Evolutionary conservation across 2,888 invertebrate genomes (phyloP), one percentile per base, ranked within the genome.

Genomic region (Autographa gamma): DNA sequence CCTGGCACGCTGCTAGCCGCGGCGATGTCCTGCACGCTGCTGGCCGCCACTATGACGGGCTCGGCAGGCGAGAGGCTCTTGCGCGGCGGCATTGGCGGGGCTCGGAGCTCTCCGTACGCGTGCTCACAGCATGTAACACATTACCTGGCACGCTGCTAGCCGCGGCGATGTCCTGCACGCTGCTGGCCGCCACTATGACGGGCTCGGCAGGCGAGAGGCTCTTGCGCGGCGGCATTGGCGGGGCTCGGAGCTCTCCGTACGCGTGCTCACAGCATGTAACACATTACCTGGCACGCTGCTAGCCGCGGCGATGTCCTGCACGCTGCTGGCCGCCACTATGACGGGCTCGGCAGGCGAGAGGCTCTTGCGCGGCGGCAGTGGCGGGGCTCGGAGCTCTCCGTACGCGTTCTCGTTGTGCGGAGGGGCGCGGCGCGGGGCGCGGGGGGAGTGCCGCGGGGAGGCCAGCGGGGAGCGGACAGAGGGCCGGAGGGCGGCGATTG

Each of bases 331-430:
- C 0, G 92, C 89, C 0, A 85, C 91, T 0, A 95, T 89, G 0
- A 90, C 88, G 0, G 86, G 87, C 38, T 95, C 95, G 0, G 93
- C 94, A 0, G 96, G 95, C 0, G 95, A 95, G 16, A 96, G 89
- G 43, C 96, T 96, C 88, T 97, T 97, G 60, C 96, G 85, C 0
- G 97, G 97, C 8, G 97, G 97, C 56, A 97, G 80, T 0, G 97
- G 97, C 0, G 95, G 95, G 0, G 95, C 95, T 0, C 93, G 68
- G 0, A 95, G 84, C 65, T 95, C 95, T 0, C 95, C 95, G 66
- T 95, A 95, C 1, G 95, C 95, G 79, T 95, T 94, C 85, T 95
- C 94, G 0, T 83, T 74, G 0, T 89, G 86, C 0, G 87, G 86
- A 14, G 89, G 88, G 2, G 90, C 86, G 9, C 88, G 86, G 7